These are phyloP conservation scores for Eilema griseolum DNA, from an alignment of 2,888 invertebrate genomes.

Conservation along the genomic window DNA sequence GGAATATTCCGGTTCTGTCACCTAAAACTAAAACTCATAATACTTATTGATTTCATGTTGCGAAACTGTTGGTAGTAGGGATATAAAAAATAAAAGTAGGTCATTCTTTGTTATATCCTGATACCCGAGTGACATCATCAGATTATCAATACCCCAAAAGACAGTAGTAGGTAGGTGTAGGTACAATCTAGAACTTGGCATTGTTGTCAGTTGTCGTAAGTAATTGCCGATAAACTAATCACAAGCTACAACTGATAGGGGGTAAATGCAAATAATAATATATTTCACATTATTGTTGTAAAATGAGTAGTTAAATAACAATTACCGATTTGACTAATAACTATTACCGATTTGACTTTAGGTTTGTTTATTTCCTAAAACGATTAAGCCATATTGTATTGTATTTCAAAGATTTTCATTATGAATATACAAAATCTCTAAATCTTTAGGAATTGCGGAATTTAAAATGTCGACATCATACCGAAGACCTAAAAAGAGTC, in stretches of 20 bases:
- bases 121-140: neutral
- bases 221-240: neutral
- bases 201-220: constrained; percentile 2
- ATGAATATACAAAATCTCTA: neutral
- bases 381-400: neutral
- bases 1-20: too few species aligned
- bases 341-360: neutral
- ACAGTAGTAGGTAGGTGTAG: neutral
- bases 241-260: constrained; percentile 1
- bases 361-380: neutral
- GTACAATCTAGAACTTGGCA: neutral
- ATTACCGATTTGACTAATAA: neutral
- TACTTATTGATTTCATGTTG: neutral
- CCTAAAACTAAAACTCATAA: neutral
- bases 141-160: neutral
- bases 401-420: neutral
- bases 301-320: neutral
- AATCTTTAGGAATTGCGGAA: too few species aligned
- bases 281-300: neutral
- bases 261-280: neutral
- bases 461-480: too few species aligned
- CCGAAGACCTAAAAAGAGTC: too few species aligned
- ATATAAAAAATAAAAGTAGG: neutral
- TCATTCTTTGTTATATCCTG: neutral
- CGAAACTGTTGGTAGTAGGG: neutral